These are phyloP conservation scores for Mormyrus hasselquistii DNA, from an alignment of 2,797 vertebrate genomes.

Conservation along the genomic window DNA sequence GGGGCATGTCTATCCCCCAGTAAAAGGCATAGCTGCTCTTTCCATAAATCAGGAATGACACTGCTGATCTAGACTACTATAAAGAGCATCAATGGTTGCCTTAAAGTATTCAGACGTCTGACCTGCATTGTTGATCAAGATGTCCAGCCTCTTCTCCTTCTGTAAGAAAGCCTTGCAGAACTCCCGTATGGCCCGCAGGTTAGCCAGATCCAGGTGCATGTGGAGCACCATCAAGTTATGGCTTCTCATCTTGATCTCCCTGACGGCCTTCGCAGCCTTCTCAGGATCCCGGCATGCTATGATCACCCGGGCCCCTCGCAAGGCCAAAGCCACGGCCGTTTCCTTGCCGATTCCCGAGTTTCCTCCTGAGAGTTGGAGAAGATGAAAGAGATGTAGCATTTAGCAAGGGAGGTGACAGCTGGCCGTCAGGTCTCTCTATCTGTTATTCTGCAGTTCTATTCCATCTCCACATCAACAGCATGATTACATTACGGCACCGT, in stretches of 20 bases:
- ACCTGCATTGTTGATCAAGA: conserved; percentile 72
- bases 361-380: conserved; percentile 49
- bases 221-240: conserved; percentile 57
- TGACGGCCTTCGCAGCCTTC: conserved; percentile 56
- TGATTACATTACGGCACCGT: not conserved
- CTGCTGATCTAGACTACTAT: not conserved
- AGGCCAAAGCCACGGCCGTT: conserved; percentile 62
- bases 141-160: conserved; percentile 65
- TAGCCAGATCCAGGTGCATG: conserved; percentile 68
- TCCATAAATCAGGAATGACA: not conserved
- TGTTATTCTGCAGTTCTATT: not conserved
- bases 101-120: conserved; percentile 12
- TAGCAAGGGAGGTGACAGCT: not conserved
- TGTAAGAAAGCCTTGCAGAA: conserved; percentile 64
- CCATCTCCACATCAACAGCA: not conserved
- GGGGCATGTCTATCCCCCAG: not conserved
- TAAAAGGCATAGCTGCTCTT: not conserved
- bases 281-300: conserved; percentile 61
- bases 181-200: conserved; percentile 58
- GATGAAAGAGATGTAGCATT: not conserved
- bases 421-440: not conserved
- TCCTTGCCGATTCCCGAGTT: conserved; percentile 69
- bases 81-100: not conserved
- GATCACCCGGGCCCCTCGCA: conserved; percentile 65
- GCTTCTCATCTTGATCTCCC: conserved; percentile 62